These are phyloP conservation scores for Calliphora vomitoria DNA, from an alignment of 2,888 invertebrate species.

Conservation along the genomic window DNA sequence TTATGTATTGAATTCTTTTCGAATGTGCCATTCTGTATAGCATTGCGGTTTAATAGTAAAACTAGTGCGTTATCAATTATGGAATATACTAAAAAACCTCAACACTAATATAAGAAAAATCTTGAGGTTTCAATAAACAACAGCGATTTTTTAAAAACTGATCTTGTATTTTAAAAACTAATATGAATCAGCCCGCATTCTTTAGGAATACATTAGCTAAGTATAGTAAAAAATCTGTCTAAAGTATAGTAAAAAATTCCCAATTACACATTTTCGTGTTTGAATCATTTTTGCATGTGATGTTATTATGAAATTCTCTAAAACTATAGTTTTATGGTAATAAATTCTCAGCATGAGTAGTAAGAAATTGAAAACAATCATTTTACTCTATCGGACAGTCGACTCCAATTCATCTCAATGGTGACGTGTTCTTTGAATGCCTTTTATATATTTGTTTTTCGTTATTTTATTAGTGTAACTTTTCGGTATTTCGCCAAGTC, in stretches of 20 bases:
- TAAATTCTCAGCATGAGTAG: constrained; percentile 4
- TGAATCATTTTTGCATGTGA: neutral
- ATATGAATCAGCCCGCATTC: constrained; percentile 11
- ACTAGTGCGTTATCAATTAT: neutral
- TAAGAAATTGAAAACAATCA: neutral
- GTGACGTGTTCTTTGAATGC: constrained; percentile 21
- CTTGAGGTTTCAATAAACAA: constrained; percentile 14
- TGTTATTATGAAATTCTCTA: constrained; percentile 6
- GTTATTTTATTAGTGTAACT: neutral
- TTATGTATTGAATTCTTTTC: too few species aligned
- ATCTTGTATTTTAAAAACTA: neutral
- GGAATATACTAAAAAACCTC: neutral
- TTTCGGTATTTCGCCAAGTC: neutral
- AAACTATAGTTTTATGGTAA: neutral
- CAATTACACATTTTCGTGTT: neutral
- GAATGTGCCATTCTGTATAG: too few species aligned
- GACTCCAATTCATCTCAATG: neutral
- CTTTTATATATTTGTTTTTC: neutral
- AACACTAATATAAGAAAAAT: neutral
- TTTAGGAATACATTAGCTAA: neutral
- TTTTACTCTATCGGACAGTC: neutral
- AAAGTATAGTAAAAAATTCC: neutral
- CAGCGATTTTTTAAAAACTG: neutral
- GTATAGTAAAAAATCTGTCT: neutral
- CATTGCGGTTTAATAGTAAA: neutral